A percentile compares a stretch with the other conserved stretches of the same genome.
These are phyloP conservation scores for Amiota mariae DNA, from an alignment of 2,888 invertebrate species.

Conservation along the genomic window DNA sequence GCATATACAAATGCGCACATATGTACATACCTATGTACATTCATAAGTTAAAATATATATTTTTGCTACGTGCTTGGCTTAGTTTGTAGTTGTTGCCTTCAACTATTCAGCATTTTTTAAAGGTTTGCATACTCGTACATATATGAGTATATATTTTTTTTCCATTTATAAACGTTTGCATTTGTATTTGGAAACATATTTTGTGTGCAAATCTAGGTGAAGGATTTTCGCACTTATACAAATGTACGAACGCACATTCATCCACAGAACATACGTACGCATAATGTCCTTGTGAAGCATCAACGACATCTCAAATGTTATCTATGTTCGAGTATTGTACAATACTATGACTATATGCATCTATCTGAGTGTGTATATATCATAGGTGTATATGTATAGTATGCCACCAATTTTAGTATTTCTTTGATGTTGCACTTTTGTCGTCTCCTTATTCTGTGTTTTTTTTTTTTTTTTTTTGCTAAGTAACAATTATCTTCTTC, in stretches of 20 bases:
- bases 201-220: constrained; percentile 21
- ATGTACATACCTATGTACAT: no score
- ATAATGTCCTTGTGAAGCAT: constrained; percentile 1
- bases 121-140: no score
- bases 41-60: no score
- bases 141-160: no score
- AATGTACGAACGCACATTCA: neutral
- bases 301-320: neutral
- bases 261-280: neutral
- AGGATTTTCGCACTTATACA: constrained; percentile 10
- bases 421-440: constrained; percentile 14
- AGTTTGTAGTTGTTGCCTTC: no score
- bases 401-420: neutral
- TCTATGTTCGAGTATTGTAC: neutral
- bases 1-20: no score
- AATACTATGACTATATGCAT: no score
- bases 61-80: no score
- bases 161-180: neutral
- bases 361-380: no score
- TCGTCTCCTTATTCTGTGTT: neutral
- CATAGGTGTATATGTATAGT: no score
- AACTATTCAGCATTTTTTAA: no score
- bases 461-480: neutral
- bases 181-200: neutral
- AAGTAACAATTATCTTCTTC: neutral